These are phyloP conservation scores for Urocyon cinereoargenteus DNA, from an alignment of 2,797 vertebrate species.

Conservation along the genomic window DNA sequence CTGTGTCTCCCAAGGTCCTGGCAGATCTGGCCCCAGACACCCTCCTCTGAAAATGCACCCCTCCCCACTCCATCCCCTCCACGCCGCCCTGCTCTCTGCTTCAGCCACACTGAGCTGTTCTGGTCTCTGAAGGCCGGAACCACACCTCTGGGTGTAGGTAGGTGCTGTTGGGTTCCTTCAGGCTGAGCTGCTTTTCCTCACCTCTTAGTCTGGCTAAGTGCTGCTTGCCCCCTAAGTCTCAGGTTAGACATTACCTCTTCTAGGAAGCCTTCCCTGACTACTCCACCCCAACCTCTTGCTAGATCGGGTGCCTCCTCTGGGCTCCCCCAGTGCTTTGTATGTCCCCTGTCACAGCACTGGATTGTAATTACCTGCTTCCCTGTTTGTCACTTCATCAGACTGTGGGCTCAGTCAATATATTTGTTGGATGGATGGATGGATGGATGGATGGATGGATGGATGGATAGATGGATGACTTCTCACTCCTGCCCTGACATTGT, in stretches of 20 bases:
- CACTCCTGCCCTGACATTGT: neutral
- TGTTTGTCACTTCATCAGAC: neutral
- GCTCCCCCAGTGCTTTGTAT: neutral
- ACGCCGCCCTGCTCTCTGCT: neutral
- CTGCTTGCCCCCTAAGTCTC: neutral
- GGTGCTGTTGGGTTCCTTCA: neutral
- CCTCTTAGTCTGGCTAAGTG: neutral
- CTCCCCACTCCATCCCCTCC: fast-evolving
- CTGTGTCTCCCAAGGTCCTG: neutral
- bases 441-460: neutral
- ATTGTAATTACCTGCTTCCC: neutral
- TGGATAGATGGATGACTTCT: neutral
- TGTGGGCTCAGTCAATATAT: neutral
- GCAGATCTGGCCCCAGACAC: neutral
- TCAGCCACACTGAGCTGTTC: neutral
- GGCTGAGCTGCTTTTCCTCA: neutral
- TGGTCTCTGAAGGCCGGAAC: neutral
- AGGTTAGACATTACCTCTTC: neutral
- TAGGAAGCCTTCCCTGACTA: constrained; percentile 13
- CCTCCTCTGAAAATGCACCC: neutral
- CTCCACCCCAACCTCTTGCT: neutral
- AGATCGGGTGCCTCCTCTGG: neutral
- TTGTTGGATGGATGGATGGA: neutral
- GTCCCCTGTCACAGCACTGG: neutral
- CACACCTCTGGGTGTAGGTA: neutral